Conservation (phyloP, 2,797 vertebrate genomes). For the Florisuga fusca region DNA sequence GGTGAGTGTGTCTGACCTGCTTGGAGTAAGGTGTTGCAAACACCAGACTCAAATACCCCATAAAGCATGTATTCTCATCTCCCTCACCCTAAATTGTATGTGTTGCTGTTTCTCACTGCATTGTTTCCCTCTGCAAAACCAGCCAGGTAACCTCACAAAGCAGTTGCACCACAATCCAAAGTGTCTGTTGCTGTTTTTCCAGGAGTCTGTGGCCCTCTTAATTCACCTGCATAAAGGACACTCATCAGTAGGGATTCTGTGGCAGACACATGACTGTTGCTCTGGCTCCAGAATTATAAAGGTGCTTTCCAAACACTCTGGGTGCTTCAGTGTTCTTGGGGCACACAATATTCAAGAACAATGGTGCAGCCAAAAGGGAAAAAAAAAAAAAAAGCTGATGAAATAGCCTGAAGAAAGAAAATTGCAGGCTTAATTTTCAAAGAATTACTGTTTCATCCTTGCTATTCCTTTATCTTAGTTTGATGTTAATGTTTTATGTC, state of each 20-base stretch:
- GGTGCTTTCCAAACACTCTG: not conserved
- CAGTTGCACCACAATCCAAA: not conserved
- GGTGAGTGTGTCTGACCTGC: not conserved
- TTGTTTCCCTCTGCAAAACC: not conserved
- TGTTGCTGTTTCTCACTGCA: not conserved
- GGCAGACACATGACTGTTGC: not conserved
- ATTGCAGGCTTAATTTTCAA: not conserved
- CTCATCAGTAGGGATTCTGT: not conserved
- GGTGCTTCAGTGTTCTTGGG: not conserved
- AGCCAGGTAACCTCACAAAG: not conserved
- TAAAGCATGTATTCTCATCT: not conserved
- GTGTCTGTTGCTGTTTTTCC: not conserved
- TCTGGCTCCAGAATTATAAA: not conserved
- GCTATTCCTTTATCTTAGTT: not conserved
- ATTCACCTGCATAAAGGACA: not conserved
- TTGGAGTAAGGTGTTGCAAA: not conserved
- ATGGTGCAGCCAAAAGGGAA: rapidly evolving
- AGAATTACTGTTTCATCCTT: not conserved
- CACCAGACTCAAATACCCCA: not conserved
- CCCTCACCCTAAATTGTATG: not conserved
- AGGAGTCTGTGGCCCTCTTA: not conserved
- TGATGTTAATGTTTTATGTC: not conserved
- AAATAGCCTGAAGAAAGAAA: not conserved
- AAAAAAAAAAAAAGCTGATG: not conserved
- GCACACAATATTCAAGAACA: not conserved